Evolutionary conservation across 2,113 vertebrate genomes (phyloP).

Genomic region (Labeo catla): DNA sequence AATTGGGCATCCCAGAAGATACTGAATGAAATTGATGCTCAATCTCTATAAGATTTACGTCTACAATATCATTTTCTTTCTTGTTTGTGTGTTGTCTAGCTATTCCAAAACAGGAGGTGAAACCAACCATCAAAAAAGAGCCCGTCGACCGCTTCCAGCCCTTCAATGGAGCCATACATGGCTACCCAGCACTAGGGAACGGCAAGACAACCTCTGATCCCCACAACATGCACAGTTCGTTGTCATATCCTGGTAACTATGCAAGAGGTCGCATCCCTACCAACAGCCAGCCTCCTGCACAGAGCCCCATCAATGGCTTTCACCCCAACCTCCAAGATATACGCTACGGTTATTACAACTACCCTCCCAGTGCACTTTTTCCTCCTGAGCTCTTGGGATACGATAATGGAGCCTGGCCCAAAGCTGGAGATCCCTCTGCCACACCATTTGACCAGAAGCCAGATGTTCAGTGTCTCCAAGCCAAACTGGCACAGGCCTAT

Average conservation of each 20-base stretch:
- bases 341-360: conserved; percentile 88
- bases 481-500: conserved; percentile 80
- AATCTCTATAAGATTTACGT: not conserved
- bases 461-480: conserved; percentile 81
- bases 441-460: conserved; percentile 84
- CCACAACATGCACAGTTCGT: conserved; percentile 86
- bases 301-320: conserved; percentile 85
- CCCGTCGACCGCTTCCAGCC: conserved; percentile 78
- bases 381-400: conserved; percentile 86
- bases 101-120: conserved; percentile 84
- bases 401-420: conserved; percentile 74
- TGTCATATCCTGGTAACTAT: conserved; percentile 92
- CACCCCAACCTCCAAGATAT: conserved; percentile 87
- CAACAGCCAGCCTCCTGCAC: conserved; percentile 82
- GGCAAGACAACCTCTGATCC: conserved; percentile 85
- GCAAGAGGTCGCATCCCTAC: conserved; percentile 88
- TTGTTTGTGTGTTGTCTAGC: conserved; percentile 56
- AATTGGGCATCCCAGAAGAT: not conserved
- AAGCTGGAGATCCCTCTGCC: conserved; percentile 64
- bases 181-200: conserved; percentile 79
- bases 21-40: not conserved
- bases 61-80: not conserved
- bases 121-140: conserved; percentile 88
- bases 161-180: conserved; percentile 84
- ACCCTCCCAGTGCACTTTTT: conserved; percentile 86